phyloP scores from a whole-genome alignment of 2,113 vertebrate genomes.

The Calidris pugnax region DNA sequence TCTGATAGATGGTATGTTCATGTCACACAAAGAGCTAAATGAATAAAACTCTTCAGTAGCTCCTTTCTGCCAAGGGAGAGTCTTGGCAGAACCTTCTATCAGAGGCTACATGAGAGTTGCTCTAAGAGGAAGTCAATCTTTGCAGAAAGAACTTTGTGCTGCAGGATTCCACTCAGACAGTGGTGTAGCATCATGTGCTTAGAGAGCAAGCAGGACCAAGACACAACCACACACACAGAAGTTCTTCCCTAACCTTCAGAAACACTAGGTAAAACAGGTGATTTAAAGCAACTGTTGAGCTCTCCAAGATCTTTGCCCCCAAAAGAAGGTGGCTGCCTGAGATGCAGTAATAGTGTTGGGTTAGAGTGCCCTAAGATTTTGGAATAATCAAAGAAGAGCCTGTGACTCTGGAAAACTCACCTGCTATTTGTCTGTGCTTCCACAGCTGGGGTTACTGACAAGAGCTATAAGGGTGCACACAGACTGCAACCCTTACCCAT shows the following conservation, averaged over 20 bases:
- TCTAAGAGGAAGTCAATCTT: not conserved
- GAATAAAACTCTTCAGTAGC: not conserved
- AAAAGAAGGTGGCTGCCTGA: not conserved
- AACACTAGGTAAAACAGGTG: not conserved
- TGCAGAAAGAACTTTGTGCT: not conserved
- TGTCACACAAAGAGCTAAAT: not conserved
- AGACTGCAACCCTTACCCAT: not conserved
- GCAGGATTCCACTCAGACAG: not conserved
- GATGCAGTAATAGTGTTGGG: not conserved
- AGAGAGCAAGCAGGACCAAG: not conserved
- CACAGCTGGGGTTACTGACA: not conserved
- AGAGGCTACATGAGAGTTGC: not conserved
- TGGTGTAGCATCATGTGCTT: not conserved
- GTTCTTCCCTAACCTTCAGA: not conserved
- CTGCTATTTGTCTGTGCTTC: not conserved
- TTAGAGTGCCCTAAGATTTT: not conserved
- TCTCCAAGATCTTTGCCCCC: not conserved
- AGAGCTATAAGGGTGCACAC: fast-evolving
- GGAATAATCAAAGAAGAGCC: not conserved
- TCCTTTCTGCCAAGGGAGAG: not conserved
- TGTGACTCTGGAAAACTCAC: not conserved
- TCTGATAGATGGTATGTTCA: not conserved
- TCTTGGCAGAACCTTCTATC: not conserved
- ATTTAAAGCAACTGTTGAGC: not conserved
- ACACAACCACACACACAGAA: not conserved